Evolutionary conservation across 2,888 invertebrate genomes (phyloP).

Genomic region (Lysandra coridon): DNA sequence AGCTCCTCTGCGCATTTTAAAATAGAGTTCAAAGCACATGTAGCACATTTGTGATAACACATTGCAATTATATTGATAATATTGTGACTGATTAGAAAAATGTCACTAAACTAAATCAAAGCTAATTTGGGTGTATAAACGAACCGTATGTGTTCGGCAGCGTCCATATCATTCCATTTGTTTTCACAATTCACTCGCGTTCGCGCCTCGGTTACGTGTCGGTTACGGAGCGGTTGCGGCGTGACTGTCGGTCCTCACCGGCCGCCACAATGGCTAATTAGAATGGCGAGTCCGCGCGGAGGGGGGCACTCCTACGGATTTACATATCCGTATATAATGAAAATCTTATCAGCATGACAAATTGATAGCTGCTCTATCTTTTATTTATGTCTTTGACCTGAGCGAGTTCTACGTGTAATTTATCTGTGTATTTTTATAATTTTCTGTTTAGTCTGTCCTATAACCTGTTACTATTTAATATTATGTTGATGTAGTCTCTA

Average conservation of each 20-base stretch:
- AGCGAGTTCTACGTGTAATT: not conserved
- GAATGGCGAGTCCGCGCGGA: slow-evolving; percentile 68
- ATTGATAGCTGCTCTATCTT: slow-evolving; percentile 34
- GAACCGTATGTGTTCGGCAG: not conserved
- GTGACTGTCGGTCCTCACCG: slow-evolving; percentile 69
- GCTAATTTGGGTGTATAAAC: not conserved
- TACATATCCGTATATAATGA: slow-evolving; percentile 72
- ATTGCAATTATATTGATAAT: slow-evolving; percentile 2
- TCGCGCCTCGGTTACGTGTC: slow-evolving; percentile 52
- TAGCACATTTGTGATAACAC: not conserved
- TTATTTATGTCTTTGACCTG: slow-evolving; percentile 10
- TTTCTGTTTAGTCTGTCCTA: not conserved
- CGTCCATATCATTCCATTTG: slow-evolving; percentile 60
- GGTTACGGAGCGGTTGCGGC: slow-evolving; percentile 59
- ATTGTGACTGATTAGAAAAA: not conserved
- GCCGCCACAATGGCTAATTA: slow-evolving; percentile 79
- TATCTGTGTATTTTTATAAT: not conserved
- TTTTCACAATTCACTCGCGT: slow-evolving; percentile 64
- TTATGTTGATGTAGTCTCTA: too few relatives aligned
- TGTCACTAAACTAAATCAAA: not conserved
- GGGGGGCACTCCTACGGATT: slow-evolving; percentile 72
- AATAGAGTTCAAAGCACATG: slow-evolving; percentile 30
- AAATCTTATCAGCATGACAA: slow-evolving; percentile 56
- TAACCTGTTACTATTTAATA: too few relatives aligned
- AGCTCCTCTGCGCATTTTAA: slow-evolving; percentile 32